These are phyloP conservation scores for Aplidium turbinatum DNA, from an alignment of 23 tunicate genomes.

Conservation along the genomic window DNA sequence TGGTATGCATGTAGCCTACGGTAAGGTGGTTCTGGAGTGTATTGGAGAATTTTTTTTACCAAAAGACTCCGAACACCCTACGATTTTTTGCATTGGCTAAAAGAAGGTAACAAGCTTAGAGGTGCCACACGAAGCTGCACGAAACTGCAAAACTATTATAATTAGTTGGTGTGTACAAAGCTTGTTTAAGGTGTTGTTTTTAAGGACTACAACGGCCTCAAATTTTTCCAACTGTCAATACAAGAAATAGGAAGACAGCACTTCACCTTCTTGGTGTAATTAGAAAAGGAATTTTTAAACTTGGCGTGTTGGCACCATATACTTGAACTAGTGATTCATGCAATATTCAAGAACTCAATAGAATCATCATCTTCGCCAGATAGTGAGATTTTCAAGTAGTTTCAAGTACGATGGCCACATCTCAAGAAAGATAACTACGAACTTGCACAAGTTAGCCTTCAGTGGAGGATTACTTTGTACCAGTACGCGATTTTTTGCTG, in stretches of 20 bases:
- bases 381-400: neutral
- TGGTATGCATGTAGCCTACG: too few relatives aligned
- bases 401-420: neutral
- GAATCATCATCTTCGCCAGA: neutral
- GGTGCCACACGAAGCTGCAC: conserved; percentile 10
- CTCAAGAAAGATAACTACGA: conserved; percentile 4
- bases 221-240: too few relatives aligned
- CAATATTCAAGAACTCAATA: neutral
- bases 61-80: too few relatives aligned
- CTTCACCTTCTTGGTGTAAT: too few relatives aligned
- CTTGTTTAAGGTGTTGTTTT: too few relatives aligned
- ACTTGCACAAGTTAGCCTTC: neutral
- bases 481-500: neutral
- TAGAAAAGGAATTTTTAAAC: too few relatives aligned
- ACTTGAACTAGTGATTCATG: neutral
- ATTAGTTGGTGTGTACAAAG: neutral
- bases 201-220: too few relatives aligned
- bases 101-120: conserved; percentile 7
- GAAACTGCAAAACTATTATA: neutral
- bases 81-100: neutral
- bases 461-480: neutral
- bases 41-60: neutral
- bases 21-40: neutral
- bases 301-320: neutral
- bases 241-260: too few relatives aligned